Percentiles rank a stretch among this genome's conserved stretches.
These are phyloP conservation scores for Drosophila pseudoobscura DNA, from an alignment of 1,140 invertebrate species.

Conservation along the genomic window DNA sequence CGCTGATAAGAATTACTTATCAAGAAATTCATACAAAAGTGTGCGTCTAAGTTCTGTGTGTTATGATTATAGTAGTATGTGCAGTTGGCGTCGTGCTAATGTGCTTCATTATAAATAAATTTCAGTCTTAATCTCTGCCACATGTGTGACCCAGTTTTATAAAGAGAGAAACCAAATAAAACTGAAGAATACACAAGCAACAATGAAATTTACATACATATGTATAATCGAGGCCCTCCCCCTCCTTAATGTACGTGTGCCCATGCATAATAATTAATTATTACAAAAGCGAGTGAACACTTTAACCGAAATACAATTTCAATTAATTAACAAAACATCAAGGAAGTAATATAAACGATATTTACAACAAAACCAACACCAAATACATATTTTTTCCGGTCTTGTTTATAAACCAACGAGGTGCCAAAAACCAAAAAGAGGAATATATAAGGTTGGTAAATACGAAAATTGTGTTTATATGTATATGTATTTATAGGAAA, in stretches of 20 bases:
- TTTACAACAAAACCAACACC: slow-evolving; percentile 43
- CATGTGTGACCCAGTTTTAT: slow-evolving; percentile 73
- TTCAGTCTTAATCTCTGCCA: slow-evolving; percentile 69
- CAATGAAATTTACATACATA: slow-evolving; percentile 77
- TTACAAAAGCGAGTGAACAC: slow-evolving; percentile 27
- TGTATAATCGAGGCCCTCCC: slow-evolving; percentile 55
- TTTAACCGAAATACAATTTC: slow-evolving; percentile 56
- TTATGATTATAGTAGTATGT: slow-evolving; percentile 35
- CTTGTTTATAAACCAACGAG: slow-evolving; percentile 31
- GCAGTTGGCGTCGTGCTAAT: slow-evolving; percentile 11
- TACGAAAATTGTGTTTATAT: no score
- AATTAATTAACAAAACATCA: slow-evolving; percentile 58
- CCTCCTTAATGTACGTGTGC: slow-evolving; percentile 25
- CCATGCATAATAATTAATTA: slow-evolving; percentile 71
- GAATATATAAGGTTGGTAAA: slow-evolving; percentile 24
- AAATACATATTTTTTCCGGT: neutral
- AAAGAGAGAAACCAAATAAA: slow-evolving; percentile 45
- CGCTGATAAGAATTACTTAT: slow-evolving; percentile 72
- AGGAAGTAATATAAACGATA: slow-evolving; percentile 53
- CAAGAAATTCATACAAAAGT: slow-evolving; percentile 54
- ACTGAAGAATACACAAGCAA: slow-evolving; percentile 42
- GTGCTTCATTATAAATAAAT: slow-evolving; percentile 57
- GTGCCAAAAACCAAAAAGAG: slow-evolving; percentile 14
- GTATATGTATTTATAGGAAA: neutral
- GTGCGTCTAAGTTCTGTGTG: slow-evolving; percentile 40